Evolutionary conservation across 2,113 vertebrate species (phyloP).

Genomic region (Chloropsis cyanopogon): DNA sequence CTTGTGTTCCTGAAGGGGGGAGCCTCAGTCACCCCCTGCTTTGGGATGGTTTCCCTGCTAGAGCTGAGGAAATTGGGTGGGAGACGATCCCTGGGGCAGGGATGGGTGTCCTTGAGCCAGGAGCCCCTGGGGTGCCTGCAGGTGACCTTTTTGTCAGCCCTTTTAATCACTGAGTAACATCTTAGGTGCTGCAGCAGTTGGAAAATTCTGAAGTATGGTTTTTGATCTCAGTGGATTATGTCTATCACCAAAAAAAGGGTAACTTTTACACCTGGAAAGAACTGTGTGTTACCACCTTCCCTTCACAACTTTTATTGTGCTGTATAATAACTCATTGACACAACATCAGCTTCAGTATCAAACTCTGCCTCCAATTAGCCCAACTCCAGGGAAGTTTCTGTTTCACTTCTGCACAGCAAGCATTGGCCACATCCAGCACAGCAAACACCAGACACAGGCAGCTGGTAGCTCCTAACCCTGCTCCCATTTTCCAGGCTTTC

Average conservation of each 20-base stretch:
- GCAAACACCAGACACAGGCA: neutral
- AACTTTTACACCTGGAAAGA: neutral
- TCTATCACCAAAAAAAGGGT: neutral
- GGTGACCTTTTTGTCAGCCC: neutral
- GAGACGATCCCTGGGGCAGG: neutral
- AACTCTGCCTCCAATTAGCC: neutral
- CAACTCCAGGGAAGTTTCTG: neutral
- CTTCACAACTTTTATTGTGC: neutral
- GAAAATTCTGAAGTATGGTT: neutral
- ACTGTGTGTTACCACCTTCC: neutral
- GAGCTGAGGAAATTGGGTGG: neutral
- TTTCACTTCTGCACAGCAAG: neutral
- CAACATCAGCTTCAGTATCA: fast-evolving
- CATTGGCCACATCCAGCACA: neutral
- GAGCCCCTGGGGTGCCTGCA: neutral
- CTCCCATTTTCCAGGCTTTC: constrained; percentile 3
- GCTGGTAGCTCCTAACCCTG: neutral
- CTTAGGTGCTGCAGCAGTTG: fast-evolving
- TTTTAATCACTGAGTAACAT: neutral
- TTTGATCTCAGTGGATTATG: neutral
- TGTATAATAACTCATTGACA: neutral
- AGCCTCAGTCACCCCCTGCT: fast-evolving
- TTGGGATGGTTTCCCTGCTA: neutral
- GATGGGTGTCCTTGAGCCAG: neutral
- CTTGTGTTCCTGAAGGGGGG: neutral